Evolutionary conservation across 2,113 vertebrate species (phyloP).

Genomic region (Aptenodytes forsteri): DNA sequence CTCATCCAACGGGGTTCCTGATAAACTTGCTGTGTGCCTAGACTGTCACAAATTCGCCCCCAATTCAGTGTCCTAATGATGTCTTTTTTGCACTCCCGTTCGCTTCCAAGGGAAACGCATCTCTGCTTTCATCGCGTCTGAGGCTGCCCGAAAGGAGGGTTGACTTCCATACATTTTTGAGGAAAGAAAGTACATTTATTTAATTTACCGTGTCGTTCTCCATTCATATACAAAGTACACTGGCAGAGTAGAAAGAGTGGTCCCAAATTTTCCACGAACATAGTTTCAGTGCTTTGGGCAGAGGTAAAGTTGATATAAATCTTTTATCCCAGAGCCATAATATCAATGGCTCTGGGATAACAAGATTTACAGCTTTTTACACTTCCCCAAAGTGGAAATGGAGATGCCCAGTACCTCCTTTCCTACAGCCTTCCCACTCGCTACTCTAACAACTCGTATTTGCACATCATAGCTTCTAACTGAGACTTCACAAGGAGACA

Average conservation of each 20-base stretch:
- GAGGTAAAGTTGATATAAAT: not conserved
- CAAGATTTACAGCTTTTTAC: slow-evolving; percentile 20
- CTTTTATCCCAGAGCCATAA: too few species aligned
- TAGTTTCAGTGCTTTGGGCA: not conserved
- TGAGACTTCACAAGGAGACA: not conserved
- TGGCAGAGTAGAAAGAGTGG: not conserved
- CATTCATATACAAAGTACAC: not conserved
- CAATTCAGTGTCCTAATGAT: not conserved
- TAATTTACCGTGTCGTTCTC: fast-evolving
- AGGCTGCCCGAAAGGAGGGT: not conserved
- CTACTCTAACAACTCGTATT: not conserved
- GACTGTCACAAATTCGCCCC: not conserved
- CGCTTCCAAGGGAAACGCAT: fast-evolving
- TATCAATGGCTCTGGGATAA: not conserved
- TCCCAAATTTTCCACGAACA: not conserved
- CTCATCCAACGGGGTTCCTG: not conserved
- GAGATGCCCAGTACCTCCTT: not conserved
- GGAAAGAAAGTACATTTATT: not conserved
- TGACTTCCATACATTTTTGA: not conserved
- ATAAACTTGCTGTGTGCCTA: not conserved
- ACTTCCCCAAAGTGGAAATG: not conserved
- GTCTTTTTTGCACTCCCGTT: not conserved
- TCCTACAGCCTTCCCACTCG: not conserved
- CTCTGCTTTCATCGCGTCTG: not conserved
- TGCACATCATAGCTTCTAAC: slow-evolving; percentile 40